Base-by-base conservation (phyloP, 1,140 invertebrate genomes). In the Melitaea cinxia region DNA sequence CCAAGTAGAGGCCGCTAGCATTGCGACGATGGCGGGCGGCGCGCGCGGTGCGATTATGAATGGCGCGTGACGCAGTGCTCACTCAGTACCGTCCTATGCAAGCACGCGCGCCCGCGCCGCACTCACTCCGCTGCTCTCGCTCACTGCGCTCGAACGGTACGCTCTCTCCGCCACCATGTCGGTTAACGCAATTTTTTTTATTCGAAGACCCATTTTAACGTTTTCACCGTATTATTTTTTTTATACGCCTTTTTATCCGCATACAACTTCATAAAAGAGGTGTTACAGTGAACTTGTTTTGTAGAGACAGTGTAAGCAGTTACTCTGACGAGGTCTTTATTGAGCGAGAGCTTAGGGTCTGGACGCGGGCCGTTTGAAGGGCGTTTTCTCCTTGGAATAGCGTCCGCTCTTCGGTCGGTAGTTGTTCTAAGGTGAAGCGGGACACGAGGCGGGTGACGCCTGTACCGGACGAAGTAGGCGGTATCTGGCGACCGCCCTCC, bases 391-490 rank as follows among this genome's bases (percentile, higher is more conserved):
- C 72, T 75, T 77, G 73, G 72, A 73, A 67, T 70, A 59, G 70
- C 73, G 63, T 66, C 72, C 75, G 62, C 63, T 65, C 68, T 70
- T 70, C 70, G 62, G 57, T 47, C 64, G 56, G 64, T 72, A 73
- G 70, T 76, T 74, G 77, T 77, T 74, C 73, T 75, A 76, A 83
- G 74, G 77, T 83, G 70, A 78, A 85, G 81, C 82, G 83, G 83
- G 78, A 86, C 80, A 87, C 83, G 83, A 86, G 78, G 78, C 82
- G 77, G 80, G 75, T 78, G 80, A 84, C 84, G 84, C 86, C 83
- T 86, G 83, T 89, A 89, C 84, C 85, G 83, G 85, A 86, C 85
- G 82, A 89, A 85, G 87, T 89, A 88, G 87, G 87, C 85, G 87
- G 83, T 80, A 78, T 84, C 84, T 72, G 82, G 77, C 82, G 85